A percentile compares a stretch with the other conserved stretches of the same genome.
phyloP scores from a whole-genome alignment of 1,140 invertebrate genomes.

The Eupeodes corollae region DNA sequence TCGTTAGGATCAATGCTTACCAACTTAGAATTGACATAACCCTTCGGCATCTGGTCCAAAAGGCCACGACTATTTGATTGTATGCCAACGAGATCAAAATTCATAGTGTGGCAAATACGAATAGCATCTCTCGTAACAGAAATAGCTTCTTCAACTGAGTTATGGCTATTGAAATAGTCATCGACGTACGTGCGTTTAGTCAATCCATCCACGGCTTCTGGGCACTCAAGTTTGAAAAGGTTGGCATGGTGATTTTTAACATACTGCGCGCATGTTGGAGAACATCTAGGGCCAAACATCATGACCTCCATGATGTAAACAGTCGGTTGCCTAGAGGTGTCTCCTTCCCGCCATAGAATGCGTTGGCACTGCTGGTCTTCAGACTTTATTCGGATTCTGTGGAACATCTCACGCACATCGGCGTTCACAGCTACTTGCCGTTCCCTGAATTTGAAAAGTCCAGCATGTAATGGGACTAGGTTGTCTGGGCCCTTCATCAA shows the following conservation, averaged over 20 bases:
- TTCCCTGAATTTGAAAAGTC: not conserved
- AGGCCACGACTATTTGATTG: no score
- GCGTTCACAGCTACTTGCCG: not conserved
- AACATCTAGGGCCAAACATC: not conserved
- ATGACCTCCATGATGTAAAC: not conserved
- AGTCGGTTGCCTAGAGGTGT: not conserved
- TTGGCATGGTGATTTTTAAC: conserved; percentile 3
- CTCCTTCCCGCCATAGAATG: not conserved
- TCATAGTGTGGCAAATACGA: no score
- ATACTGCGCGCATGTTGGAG: not conserved
- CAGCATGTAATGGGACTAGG: not conserved
- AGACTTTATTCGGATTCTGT: not conserved
- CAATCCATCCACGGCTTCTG: conserved; percentile 18
- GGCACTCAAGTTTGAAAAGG: conserved; percentile 10
- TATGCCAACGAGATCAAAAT: no score
- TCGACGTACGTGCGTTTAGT: conserved; percentile 27
- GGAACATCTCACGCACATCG: not conserved
- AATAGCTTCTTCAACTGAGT: no score
- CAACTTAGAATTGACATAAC: no score
- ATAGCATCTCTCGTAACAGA: no score
- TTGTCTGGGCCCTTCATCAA: not conserved
- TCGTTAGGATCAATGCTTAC: no score
- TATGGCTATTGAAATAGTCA: conserved; percentile 25
- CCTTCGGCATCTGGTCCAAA: no score
- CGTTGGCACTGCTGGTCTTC: not conserved